Evolutionary conservation across 2,888 invertebrate genomes (phyloP), one percentile per base, ranked within the genome.

Genomic region (Amphipyra tragopoginis): DNA sequence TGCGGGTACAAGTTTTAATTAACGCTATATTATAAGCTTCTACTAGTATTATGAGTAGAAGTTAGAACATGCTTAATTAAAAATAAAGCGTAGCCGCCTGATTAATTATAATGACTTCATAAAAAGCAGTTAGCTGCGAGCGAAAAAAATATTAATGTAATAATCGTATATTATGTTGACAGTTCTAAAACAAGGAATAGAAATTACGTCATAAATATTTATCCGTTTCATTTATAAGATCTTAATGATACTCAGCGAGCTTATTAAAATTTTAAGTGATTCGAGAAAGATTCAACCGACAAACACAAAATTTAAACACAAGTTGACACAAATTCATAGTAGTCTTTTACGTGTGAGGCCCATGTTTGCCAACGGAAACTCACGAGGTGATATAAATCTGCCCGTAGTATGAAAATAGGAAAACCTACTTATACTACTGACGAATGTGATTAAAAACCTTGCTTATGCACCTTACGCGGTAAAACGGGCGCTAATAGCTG

Each of bases 161-260:
- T 79, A 71, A 79, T 69, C 75, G 60, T 80, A 69, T 65, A 66
- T 75, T 63, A 74, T 65, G 61, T 48, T 65, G 75, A 74, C 76
- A 75, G 68, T 53, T 65, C 42, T 55, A 49, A 63, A 63, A 51
- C 39, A 47, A 39, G 42, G 39, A 58, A 50, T 33, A 47, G 0
- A 39, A 50, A 44, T 60, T 50, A 34, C 48, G 9, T 29, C 36
- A 57, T 8, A n/a, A 1, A 21, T 33, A 49, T 54, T 59, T 39
- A 62, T 49, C 8, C 39, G n/a, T 10, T 59, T 59, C 13, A 65
- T 75, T 38, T 39, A 33, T 7, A 29, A 59, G n/a, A 49, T 36
- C 2, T 39, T 50, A n/a, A 53, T 50, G 45, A 48, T 13, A 53
- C 10, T 54, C 5, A 3, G 13, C 21, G 14, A 43, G 11, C 5